Base-by-base conservation (phyloP, 2,797 vertebrate species). In the Enteromius treurensis region DNA sequence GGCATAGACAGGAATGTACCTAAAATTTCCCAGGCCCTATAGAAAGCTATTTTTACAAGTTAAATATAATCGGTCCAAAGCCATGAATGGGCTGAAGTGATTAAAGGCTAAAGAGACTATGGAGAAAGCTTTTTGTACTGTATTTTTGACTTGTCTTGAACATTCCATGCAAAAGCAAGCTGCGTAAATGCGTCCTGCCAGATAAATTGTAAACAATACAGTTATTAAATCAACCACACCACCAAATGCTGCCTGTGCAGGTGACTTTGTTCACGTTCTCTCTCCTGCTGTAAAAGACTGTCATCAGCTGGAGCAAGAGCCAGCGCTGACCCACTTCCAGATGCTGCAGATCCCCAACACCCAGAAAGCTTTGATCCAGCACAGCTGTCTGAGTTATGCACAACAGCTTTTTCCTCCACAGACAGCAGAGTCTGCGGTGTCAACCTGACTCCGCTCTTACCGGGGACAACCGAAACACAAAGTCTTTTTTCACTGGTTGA, bases 311-410 rank as follows among this genome's bases (percentile, higher is more conserved):
- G 21, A 77, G 60, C 13, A 17, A 67, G 51, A 87, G 65, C 80
- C 71, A 87, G 37, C 19, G 37, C 55, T 85, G 85, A 85, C 83
- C 80, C 79, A 86, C 58, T 87, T 87, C 85, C 86, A 89, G 83
- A 89, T 89, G 86, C 74, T 77, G n/a, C n/a, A 76, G 79, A 73
- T 81, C 40, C 73, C 58, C 34, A 82, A 71, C 40, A 75, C 82
- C 64, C 84, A 76, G 47, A 83, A 78, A 29, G 26, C 78, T 87
- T 87, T 87, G 86, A 86, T 87, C 84, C 80, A 82, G 65, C 80
- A 85, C 88, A 89, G 78, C 85, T 89, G 88, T 86, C 49, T 26
- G 64, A 82, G 77, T 73, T 79, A 84, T 71, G 64, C 60, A 79
- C 75, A 77, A 78, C 70, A 84, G 79, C 64, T 26, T 86, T 78